Base-by-base conservation (phyloP, 1,140 invertebrate species). In the Bactericera cockerelli region DNA sequence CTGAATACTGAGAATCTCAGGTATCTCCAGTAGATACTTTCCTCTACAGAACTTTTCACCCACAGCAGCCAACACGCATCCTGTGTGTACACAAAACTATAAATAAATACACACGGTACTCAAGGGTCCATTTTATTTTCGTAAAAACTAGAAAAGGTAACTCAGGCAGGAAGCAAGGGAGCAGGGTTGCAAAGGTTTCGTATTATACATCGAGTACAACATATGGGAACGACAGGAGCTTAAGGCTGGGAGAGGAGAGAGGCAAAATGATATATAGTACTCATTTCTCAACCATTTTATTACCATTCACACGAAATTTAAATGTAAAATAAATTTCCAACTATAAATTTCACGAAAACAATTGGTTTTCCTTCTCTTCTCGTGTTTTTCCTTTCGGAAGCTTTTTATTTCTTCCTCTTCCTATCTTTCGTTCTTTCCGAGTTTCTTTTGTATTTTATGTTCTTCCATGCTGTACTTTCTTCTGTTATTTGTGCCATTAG, bases 281-380 rank as follows among this genome's bases (percentile, higher is more conserved):
- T 49, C 22, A 49, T 49, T 49, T 49, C 42, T 49, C 42, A 49
- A 49, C 6, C 42, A 16, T 49, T 49, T 49, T 49, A 49, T 49
- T 49, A 49, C 42, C 42, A 19, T 49, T 49, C 42, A 49, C 42
- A 49, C 42, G 42, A 49, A 49, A 49, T 49, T 49, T 49, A 49
- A 49, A 49, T 49, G 42, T 49, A 49, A 49, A 49, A 49, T 49
- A 49, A 49, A 49, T 49, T 49, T 49, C 22, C 4, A 49, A 49
- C 42, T 22, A 49, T 49, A 49, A 49, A 49, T 49, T 49, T 49
- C n/a, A 16, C 3, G 22, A 22, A 49, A 49, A 49, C 42, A 49
- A 49, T 49, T 49, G 42, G n/a, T 49, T 49, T 49, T 49, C 19
- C 42, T 49, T 49, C 22, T 22, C n/a, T 49, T 49, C 22, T 49